These are phyloP conservation scores for Mechanitis messenoides DNA, from an alignment of 2,888 invertebrate genomes.

Conservation along the genomic window DNA sequence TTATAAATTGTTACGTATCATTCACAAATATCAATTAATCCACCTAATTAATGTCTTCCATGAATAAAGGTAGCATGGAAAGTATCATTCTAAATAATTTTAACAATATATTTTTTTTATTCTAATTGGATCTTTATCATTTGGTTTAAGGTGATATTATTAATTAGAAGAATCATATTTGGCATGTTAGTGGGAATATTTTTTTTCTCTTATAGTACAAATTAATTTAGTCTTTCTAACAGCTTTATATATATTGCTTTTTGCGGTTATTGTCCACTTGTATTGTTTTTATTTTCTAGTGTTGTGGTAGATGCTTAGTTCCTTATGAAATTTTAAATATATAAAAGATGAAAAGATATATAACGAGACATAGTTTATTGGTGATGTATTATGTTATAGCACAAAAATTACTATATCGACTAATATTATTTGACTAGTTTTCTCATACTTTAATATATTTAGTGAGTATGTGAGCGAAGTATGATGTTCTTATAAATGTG, in stretches of 20 bases:
- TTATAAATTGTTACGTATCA: conserved; percentile 10
- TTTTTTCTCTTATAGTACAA: conserved; percentile 52
- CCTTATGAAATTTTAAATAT: conserved; percentile 15
- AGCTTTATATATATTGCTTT: conserved; percentile 52
- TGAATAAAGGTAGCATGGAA: conserved; percentile 30
- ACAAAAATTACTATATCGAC: conserved; percentile 41
- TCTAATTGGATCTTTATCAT: neutral
- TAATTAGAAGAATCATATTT: too few relatives aligned
- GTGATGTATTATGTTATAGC: conserved; percentile 36
- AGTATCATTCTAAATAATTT: conserved; percentile 12
- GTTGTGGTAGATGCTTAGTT: conserved; percentile 25
- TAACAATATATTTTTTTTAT: conserved; percentile 14
- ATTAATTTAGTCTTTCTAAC: conserved; percentile 57
- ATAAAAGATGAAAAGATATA: conserved; percentile 19
- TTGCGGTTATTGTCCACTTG: conserved; percentile 42
- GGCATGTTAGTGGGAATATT: too few relatives aligned
- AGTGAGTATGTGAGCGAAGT: conserved; percentile 35
- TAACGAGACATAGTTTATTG: conserved; percentile 26
- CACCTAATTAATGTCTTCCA: conserved; percentile 53
- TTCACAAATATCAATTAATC: conserved; percentile 18
- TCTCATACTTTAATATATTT: conserved; percentile 31
- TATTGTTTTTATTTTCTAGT: conserved; percentile 24
- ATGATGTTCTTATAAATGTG: conserved; percentile 39
- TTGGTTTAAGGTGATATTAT: too few relatives aligned
- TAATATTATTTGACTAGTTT: conserved; percentile 29